Base-by-base conservation (phyloP, 1,140 invertebrate species). In the Sycobia sp. region DNA sequence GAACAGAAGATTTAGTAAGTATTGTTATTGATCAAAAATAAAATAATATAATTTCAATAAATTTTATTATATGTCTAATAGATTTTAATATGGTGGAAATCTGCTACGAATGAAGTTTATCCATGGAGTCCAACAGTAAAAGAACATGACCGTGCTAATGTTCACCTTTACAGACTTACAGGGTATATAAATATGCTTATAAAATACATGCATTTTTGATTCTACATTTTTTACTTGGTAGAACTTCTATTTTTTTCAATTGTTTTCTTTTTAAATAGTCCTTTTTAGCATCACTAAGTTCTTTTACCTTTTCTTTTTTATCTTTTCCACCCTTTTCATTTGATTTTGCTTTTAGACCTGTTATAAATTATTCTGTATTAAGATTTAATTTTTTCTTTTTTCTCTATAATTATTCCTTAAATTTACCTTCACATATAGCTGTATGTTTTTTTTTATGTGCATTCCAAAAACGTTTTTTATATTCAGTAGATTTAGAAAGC, bases 101-200 rank as follows among this genome's bases (percentile, higher is more conserved):
- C 86, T 47, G 86, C 87, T 11, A 87, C 87, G 75, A 90, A 91
- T 73, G 90, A 93, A 78, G 89, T 91, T 13, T 91, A 90, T 78
- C 91, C 91, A 10, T 93, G 91, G 91, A 89, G 89, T 76, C 91
- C 91, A 27, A 83, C 89, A 57, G 84, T 89, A 20, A 88, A 88
- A 75, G 91, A 93, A 74, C 86, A 89, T 69, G 90, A 93, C 78
- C 83, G 90, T 68, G 90, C 91, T 32, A 93, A 93, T 80, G 84
- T 93, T 57, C 89, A 91, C 77, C 80, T 93, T 4, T 89, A 92
- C 68, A 83, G 84, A 62, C 69, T 88, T 36, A 82, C 75, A 62
- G 82, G 83, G 83, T 84, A 74, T 65, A 64, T 57, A 55, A 34
- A 53, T 57, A 1, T 39, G 29, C 46, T 27, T 20, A n/a, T n/a